Evolutionary conservation across 2,888 invertebrate species (phyloP).

Genomic region (Sesia apiformis): DNA sequence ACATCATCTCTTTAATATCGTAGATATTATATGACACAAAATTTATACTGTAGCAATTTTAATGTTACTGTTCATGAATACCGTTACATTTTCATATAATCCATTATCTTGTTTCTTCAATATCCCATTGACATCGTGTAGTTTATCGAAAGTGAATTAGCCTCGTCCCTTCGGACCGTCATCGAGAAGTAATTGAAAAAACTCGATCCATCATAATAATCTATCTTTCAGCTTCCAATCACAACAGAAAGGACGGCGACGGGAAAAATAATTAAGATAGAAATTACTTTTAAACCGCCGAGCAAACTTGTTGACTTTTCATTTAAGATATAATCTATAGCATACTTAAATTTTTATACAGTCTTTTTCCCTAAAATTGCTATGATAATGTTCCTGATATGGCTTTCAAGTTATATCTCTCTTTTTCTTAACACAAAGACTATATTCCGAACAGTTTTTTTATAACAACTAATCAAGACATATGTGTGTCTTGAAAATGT

Average conservation of each 20-base stretch:
- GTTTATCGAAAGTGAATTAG: constrained; percentile 28
- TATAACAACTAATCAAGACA: too few species aligned
- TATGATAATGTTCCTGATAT: neutral
- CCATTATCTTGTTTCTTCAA: too few species aligned
- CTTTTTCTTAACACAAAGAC: too few species aligned
- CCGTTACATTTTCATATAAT: too few species aligned
- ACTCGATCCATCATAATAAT: constrained; percentile 37
- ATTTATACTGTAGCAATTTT: neutral
- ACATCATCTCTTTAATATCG: neutral
- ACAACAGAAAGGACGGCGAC: constrained; percentile 15
- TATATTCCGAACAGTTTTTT: too few species aligned
- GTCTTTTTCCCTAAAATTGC: neutral
- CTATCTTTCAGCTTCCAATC: constrained; percentile 34
- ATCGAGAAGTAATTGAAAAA: constrained; percentile 18
- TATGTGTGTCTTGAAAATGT: neutral
- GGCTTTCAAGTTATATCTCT: neutral
- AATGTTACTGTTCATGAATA: too few species aligned
- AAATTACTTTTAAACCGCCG: constrained; percentile 13
- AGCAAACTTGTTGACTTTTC: constrained; percentile 38
- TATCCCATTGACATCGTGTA: constrained; percentile 8
- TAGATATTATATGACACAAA: neutral
- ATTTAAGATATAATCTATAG: constrained; percentile 19
- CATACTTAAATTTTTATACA: neutral
- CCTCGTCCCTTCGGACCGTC: constrained; percentile 16
- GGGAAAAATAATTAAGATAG: constrained; percentile 10